A percentile compares a stretch with the other conserved stretches of the same genome.
These are phyloP conservation scores for Periophthalmodon schlosseri DNA, from an alignment of 2,113 vertebrate species.

Conservation along the genomic window DNA sequence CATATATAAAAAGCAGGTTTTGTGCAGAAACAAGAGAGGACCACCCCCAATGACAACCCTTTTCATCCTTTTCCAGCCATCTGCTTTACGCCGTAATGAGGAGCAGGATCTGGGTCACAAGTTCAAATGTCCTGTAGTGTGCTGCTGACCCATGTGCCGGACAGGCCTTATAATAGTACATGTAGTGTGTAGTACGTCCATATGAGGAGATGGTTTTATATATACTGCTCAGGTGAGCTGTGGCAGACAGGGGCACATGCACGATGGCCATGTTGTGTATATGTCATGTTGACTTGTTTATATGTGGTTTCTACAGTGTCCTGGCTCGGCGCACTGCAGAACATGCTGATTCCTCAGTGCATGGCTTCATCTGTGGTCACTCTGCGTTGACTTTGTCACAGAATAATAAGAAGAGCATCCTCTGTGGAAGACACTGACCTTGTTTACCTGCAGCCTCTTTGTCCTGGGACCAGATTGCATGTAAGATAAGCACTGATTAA, in stretches of 20 bases:
- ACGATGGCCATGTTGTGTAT: slow-evolving; percentile 35
- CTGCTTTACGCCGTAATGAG: slow-evolving; percentile 39
- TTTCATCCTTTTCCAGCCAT: slow-evolving; percentile 12
- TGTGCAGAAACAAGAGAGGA: slow-evolving; percentile 24
- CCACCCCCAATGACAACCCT: slow-evolving; percentile 7
- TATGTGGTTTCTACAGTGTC: not conserved
- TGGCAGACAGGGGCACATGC: slow-evolving; percentile 50
- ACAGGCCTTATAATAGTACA: slow-evolving; percentile 48
- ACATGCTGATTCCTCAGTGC: slow-evolving; percentile 14
- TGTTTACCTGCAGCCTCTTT: slow-evolving; percentile 53
- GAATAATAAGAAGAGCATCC: slow-evolving; percentile 39
- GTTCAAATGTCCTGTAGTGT: slow-evolving; percentile 48
- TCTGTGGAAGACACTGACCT: slow-evolving; percentile 42
- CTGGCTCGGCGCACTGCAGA: not conserved
- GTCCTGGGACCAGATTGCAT: slow-evolving; percentile 53
- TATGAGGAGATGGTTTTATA: slow-evolving; percentile 3
- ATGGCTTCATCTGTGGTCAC: slow-evolving; percentile 17
- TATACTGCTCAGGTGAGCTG: slow-evolving; percentile 12
- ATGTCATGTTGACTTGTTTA: not conserved
- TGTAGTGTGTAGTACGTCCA: slow-evolving; percentile 37
- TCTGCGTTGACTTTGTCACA: slow-evolving; percentile 63
- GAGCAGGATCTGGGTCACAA: slow-evolving; percentile 48
- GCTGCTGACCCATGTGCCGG: slow-evolving; percentile 44
- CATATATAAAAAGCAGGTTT: slow-evolving; percentile 19
- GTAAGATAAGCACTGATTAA: slow-evolving; percentile 62